Percentiles rank a stretch among this genome's conserved stretches.
phyloP scores from a whole-genome alignment of 64 coral and sea anemone species.

The Montipora sp. region DNA sequence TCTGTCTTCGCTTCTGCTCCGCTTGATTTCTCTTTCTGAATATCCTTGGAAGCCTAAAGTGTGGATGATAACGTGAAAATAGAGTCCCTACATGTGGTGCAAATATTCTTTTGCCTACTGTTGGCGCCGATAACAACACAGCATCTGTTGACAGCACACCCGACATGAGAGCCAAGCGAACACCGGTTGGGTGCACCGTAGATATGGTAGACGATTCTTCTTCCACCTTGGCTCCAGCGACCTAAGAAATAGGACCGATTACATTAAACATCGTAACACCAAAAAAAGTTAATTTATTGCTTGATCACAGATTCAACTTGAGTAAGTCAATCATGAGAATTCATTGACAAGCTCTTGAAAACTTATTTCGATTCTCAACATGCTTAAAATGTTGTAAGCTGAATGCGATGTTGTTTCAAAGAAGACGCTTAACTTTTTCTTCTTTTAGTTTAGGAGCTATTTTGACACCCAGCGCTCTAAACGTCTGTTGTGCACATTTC shows the following conservation, averaged over 20 bases:
- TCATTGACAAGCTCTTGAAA: too few relatives aligned
- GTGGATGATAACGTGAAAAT: slow-evolving; percentile 70
- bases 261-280: not conserved
- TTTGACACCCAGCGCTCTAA: too few relatives aligned
- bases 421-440: too few relatives aligned
- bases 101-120: slow-evolving; percentile 82
- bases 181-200: slow-evolving; percentile 5
- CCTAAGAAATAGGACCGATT: not conserved
- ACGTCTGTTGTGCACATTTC: too few relatives aligned
- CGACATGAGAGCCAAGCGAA: slow-evolving; percentile 64
- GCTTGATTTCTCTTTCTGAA: slow-evolving; percentile 76
- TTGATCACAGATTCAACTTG: too few relatives aligned
- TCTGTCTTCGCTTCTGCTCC: slow-evolving; percentile 58
- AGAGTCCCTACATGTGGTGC: slow-evolving; percentile 86
- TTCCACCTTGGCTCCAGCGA: slow-evolving; percentile 41
- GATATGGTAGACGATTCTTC: slow-evolving; percentile 32
- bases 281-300: not conserved
- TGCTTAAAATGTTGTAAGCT: too few relatives aligned
- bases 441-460: too few relatives aligned
- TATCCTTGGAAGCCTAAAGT: slow-evolving; percentile 70
- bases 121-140: slow-evolving; percentile 59
- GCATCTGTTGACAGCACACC: slow-evolving; percentile 55
- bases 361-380: too few relatives aligned
- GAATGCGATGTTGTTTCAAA: too few relatives aligned
- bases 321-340: too few relatives aligned